phyloP scores from a whole-genome alignment of 2,888 invertebrate species.

The Plutella xylostella region DNA sequence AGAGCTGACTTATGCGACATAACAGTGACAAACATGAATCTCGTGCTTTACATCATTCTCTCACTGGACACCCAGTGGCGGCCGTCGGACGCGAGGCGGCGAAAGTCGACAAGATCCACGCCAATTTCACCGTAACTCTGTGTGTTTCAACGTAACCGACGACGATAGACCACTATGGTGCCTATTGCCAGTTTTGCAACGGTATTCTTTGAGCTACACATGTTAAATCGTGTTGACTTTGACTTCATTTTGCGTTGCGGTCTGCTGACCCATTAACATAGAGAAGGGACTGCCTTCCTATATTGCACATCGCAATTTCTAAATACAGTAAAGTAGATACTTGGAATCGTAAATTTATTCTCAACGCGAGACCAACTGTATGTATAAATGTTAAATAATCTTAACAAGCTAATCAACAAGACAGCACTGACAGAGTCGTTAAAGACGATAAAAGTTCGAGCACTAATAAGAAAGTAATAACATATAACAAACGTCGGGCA shows the following conservation, averaged over 20 bases:
- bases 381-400: background rate
- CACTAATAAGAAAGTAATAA: slow-evolving; percentile 4
- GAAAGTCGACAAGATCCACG: slow-evolving; percentile 23
- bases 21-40: slow-evolving; percentile 22
- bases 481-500: slow-evolving; percentile 19
- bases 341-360: too few relatives aligned
- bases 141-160: slow-evolving; percentile 7
- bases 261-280: too few relatives aligned
- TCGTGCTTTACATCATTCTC: slow-evolving; percentile 30
- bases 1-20: slow-evolving; percentile 11
- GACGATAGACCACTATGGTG: too few relatives aligned
- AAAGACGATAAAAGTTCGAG: background rate
- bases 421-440: background rate
- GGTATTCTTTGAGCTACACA: too few relatives aligned
- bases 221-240: too few relatives aligned
- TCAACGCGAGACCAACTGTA: background rate
- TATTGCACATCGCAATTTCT: too few relatives aligned
- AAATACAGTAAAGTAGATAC: too few relatives aligned
- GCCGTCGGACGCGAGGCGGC: slow-evolving; percentile 19
- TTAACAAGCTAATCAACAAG: background rate
- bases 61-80: slow-evolving; percentile 15
- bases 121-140: slow-evolving; percentile 27
- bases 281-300: too few relatives aligned
- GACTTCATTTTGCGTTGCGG: too few relatives aligned
- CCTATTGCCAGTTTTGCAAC: too few relatives aligned